Evolutionary conservation across 2,888 invertebrate genomes (phyloP), one percentile per base, ranked within the genome.

Genomic region (Piscicola geometra): DNA sequence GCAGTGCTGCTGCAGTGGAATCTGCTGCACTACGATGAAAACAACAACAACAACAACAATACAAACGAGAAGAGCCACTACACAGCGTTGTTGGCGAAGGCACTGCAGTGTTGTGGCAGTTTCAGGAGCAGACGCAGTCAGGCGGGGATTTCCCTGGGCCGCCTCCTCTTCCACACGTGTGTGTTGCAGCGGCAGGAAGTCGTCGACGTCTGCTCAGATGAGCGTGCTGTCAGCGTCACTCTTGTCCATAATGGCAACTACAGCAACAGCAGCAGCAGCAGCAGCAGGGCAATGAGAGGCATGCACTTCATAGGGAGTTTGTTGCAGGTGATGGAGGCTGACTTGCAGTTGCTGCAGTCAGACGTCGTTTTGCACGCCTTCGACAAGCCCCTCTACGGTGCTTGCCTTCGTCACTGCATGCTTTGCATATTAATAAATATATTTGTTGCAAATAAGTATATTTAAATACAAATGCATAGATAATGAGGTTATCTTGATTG

Each of bases 91-190:
- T 76, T 83, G 76, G 47, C 64, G 15, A 78, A 81, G 60, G 81
- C 81, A 33, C 79, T 88, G 18, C 81, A 81, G 64, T 84, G 88
- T 76, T 88, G 89, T 80, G 86, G 86, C 79, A 89, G 89, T 79
- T 88, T 88, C 78, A 89, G 89, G 81, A 89, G 90, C 80, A 89
- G 88, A 82, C 88, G 89, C 82, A 88, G 88, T 47, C 88, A 88
- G 80, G 89, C 89, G 83, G 90, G 90, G 18, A 88, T 88, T 70
- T 86, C 86, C 52, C 85, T 90, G 78, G 85, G 89, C 77, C 87
- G 87, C 82, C 84, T 90, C 78, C 82, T 89, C 36, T 56, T 18
- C 60, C 9, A 25, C 25, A 18, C n/a, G 25, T 18, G n/a, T 5
- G 21, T 18, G 3, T 25, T 56, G 3, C n/a, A 5, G n/a, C 15